phyloP scores from a whole-genome alignment of 2,797 vertebrate genomes.

The Octomys mimax region DNA sequence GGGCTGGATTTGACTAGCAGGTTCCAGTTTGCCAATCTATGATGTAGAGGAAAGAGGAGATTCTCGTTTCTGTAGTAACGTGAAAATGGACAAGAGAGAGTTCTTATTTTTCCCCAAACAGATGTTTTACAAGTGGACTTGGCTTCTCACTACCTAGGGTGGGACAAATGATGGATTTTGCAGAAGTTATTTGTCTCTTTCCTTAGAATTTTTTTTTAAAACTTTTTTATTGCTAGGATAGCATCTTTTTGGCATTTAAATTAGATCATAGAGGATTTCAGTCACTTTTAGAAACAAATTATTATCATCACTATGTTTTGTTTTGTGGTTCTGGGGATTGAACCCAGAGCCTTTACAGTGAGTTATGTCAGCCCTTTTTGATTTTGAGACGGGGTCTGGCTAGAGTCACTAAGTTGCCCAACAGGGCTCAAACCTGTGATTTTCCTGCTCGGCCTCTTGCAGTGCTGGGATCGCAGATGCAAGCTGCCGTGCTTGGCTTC shows the following conservation, averaged over 20 bases:
- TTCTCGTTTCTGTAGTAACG: slow-evolving; percentile 66
- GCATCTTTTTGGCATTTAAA: slow-evolving; percentile 63
- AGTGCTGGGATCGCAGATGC: neutral
- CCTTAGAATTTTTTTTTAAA: neutral
- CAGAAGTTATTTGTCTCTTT: slow-evolving; percentile 72
- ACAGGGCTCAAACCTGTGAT: neutral
- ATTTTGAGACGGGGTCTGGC: neutral
- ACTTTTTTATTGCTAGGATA: slow-evolving; percentile 20
- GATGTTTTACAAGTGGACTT: slow-evolving; percentile 70
- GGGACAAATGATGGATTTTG: slow-evolving; percentile 69
- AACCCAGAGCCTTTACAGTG: neutral
- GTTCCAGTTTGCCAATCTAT: neutral
- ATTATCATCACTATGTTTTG: slow-evolving; percentile 25
- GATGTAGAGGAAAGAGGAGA: neutral
- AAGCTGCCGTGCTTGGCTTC: neutral
- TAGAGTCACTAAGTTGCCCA: neutral
- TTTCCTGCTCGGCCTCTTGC: neutral
- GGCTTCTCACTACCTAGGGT: slow-evolving; percentile 52
- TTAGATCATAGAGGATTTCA: slow-evolving; percentile 28
- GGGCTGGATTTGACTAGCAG: slow-evolving; percentile 10
- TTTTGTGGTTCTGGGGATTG: neutral
- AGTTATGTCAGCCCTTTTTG: neutral
- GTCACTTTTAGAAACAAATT: slow-evolving; percentile 39
- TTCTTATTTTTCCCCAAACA: slow-evolving; percentile 41
- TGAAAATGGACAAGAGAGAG: slow-evolving; percentile 49